Conservation (phyloP, 2,888 invertebrate species). For the Standfussiana lucernea region DNA sequence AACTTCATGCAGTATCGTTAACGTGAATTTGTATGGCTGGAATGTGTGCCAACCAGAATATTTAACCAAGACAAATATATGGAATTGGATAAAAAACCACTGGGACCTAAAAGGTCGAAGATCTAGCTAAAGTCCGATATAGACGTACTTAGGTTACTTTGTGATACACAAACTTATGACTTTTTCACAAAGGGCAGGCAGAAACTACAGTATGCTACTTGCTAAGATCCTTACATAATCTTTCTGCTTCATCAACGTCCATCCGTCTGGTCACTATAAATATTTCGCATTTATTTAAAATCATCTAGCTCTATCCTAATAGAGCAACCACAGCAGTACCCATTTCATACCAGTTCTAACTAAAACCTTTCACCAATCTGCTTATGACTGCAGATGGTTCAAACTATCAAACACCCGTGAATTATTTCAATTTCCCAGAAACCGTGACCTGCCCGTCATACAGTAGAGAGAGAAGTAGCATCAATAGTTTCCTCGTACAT, state of each 20-base stretch:
- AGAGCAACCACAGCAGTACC: too few relatives aligned
- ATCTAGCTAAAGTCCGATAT: neutral
- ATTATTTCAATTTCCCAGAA: constrained; percentile 27
- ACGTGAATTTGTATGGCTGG: neutral
- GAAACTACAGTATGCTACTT: neutral
- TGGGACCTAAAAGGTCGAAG: neutral
- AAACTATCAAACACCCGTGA: constrained; percentile 13
- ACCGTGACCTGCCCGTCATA: constrained; percentile 29
- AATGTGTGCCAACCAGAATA: constrained; percentile 8
- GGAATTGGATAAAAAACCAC: neutral
- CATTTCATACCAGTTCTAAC: neutral
- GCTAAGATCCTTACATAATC: neutral
- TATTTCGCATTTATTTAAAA: neutral
- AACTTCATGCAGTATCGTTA: constrained; percentile 1
- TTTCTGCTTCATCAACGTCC: neutral
- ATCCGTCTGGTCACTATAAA: neutral
- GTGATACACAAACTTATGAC: too few relatives aligned
- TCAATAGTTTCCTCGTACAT: constrained; percentile 41
- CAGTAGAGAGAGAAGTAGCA: constrained; percentile 26
- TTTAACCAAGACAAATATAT: neutral
- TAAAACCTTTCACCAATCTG: neutral
- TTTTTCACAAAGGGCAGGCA: neutral
- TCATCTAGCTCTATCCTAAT: too few relatives aligned
- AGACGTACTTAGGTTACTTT: too few relatives aligned
- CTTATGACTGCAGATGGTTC: neutral